Base-by-base conservation (phyloP, 2,888 invertebrate species). In the Spisula subtruncata region DNA sequence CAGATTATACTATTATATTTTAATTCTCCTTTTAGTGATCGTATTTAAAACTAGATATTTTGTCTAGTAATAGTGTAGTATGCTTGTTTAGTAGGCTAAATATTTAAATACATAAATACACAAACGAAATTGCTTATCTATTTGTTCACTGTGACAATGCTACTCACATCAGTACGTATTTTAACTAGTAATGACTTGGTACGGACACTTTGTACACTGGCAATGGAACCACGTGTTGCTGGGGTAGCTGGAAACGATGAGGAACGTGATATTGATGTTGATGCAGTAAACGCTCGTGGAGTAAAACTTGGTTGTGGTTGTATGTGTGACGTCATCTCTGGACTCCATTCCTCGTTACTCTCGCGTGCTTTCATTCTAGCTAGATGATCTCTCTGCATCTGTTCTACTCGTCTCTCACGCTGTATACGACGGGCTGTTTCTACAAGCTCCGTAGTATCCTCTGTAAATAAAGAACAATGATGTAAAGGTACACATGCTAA, bases 361-460 rank as follows among this genome's bases (percentile, higher is more conserved):
- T 88, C 89, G 60, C 81, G 81, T 8, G 90, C 90, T 48, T 82
- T 81, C 75, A 82, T 85, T 83, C 90, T 83, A 12, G 89, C 90
- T 35, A 89, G 8, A 54, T 87, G 81, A 75, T 93, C 91, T 54
- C 89, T 81, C 84, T 91, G 89, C 89, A 92, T 89, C 81, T 90
- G 91, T 82, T 93, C 91, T 56, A 89, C 83, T 56, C 93, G 84
- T 54, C 94, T 84, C 48, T 94, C 93, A 81, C 93, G 81, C 81
- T 94, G 94, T 32, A 94, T 92, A 54, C 90, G 83, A n/a, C 90
- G 89, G 32, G 94, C 94, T n/a, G 91, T 87, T 60, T 94, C 94
- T n/a, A 94, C 90, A 14, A 93, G 86, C 29, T 93, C 93, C 18
- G 75, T 93, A 0, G 93, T 94, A 60, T 93, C 93, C 51, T 93